phyloP scores from a whole-genome alignment of 2,888 invertebrate genomes.

The Timandra comae region DNA sequence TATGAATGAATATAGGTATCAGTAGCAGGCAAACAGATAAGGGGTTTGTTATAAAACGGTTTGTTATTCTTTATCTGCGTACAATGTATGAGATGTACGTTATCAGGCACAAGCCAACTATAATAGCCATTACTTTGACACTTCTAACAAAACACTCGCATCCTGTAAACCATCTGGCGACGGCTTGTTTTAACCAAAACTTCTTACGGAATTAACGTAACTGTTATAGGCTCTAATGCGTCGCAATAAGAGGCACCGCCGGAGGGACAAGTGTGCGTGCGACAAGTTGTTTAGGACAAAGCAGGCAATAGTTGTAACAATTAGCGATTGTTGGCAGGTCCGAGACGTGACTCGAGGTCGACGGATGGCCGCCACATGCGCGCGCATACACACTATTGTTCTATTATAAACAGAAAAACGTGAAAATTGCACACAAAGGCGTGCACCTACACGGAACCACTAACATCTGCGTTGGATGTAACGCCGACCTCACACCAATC shows the following conservation, averaged over 20 bases:
- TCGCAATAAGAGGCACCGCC: conserved; percentile 6
- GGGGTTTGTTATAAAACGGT: conserved; percentile 1
- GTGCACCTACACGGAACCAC: not conserved
- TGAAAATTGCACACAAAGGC: conserved; percentile 7
- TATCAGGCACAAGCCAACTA: conserved; percentile 33
- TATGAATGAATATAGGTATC: too few relatives aligned
- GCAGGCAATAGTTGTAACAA: conserved; percentile 38
- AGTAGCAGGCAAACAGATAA: not conserved
- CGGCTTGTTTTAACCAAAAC: conserved; percentile 18
- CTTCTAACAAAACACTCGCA: conserved; percentile 40
- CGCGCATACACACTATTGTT: conserved; percentile 2
- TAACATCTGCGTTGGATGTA: too few relatives aligned
- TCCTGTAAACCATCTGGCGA: conserved; percentile 52
- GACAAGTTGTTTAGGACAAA: conserved; percentile 35
- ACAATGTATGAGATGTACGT: conserved; percentile 35
- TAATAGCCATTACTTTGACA: conserved; percentile 44
- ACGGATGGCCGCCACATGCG: conserved; percentile 41
- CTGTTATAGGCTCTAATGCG: conserved; percentile 4
- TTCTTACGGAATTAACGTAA: conserved; percentile 6
- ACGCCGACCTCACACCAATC: too few relatives aligned
- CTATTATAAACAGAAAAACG: conserved; percentile 17
- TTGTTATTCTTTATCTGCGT: conserved; percentile 27
- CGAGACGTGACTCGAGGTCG: conserved; percentile 33
- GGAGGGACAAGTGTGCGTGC: conserved; percentile 10
- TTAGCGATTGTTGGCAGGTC: conserved; percentile 44